Conservation (phyloP, 2,888 invertebrate species). For the Drosophila lacicola region DNA sequence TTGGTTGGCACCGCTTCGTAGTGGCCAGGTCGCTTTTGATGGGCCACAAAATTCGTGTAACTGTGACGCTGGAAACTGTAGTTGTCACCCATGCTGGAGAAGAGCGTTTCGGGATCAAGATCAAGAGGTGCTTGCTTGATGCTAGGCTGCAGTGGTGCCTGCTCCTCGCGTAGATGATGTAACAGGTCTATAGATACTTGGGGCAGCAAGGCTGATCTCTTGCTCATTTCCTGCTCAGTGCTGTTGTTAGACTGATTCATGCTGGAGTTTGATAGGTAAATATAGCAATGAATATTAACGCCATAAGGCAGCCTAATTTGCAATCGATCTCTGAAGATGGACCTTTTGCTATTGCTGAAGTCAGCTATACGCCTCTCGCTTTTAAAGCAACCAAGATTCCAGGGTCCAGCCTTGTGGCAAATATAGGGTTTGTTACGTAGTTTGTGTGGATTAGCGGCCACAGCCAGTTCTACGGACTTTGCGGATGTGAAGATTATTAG, state of each 20-base stretch:
- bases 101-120: neutral
- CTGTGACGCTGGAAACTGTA: conserved; percentile 33
- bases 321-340: neutral
- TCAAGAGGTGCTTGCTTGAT: neutral
- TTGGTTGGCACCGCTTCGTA: conserved; percentile 19
- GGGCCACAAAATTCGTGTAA: conserved; percentile 35
- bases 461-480: neutral
- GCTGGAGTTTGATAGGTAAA: conserved; percentile 1
- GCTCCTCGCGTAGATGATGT: neutral
- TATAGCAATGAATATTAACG: conserved; percentile 1
- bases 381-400: neutral
- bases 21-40: conserved; percentile 11
- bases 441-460: conserved; percentile 30
- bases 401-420: conserved; percentile 6
- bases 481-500: conserved; percentile 7
- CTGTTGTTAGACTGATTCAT: neutral
- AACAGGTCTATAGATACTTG: conserved; percentile 5
- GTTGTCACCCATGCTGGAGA: conserved; percentile 6
- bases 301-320: neutral
- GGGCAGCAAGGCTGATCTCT: conserved; percentile 8
- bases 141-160: neutral
- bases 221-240: neutral
- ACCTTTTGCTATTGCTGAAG: neutral
- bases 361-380: neutral
- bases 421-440: conserved; percentile 9